Base-by-base conservation (phyloP, 2,888 invertebrate genomes). In the Dynastes hyllus region DNA sequence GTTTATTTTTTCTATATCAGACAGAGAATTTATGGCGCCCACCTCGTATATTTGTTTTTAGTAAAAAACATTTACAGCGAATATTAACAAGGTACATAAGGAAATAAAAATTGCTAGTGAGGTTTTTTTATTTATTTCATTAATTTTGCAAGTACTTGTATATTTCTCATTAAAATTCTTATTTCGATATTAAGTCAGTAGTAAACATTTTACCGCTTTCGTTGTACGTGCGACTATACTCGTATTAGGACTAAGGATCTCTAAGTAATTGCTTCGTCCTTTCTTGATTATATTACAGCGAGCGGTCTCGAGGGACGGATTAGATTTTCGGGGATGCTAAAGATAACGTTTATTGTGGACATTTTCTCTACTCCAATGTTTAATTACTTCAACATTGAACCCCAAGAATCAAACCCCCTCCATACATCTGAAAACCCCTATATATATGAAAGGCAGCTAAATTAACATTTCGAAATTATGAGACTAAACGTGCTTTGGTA, bases 341-440 rank as follows among this genome's bases (percentile, higher is more conserved):
- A 69, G 50, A 69, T 69, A 69, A 69, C 50, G 45, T 69, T 69
- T 69, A 69, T 69, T 66, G 40, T 37, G 50, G 51, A 9, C 50
- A 69, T 51, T 29, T 51, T 27, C 51, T 8, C 29, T 69, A 11
- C 63, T 63, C 22, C 13, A 63, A 63, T 29, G 63, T 32, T 63
- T 63, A 63, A 63, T 63, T 63, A 63, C 55, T 55, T 55, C 29
- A 55, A 55, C 55, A 16, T 55, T n/a, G 55, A 55, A 55, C n/a
- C n/a, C 2, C n/a, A 55, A 55, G 6, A 55, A 22, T 11, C 8
- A 11, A 45, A 8, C 11, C 2, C 1, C 6, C 45, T 45, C 45
- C 45, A 55, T 55, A n/a, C 6, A 55, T 55, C 2, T 16, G 55
- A 22, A n/a, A 55, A 45, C 8, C 11, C 45, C 22, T 22, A 22